phyloP scores from a whole-genome alignment of 2,888 invertebrate species.

The Sinopyrophorus schimmeli region DNA sequence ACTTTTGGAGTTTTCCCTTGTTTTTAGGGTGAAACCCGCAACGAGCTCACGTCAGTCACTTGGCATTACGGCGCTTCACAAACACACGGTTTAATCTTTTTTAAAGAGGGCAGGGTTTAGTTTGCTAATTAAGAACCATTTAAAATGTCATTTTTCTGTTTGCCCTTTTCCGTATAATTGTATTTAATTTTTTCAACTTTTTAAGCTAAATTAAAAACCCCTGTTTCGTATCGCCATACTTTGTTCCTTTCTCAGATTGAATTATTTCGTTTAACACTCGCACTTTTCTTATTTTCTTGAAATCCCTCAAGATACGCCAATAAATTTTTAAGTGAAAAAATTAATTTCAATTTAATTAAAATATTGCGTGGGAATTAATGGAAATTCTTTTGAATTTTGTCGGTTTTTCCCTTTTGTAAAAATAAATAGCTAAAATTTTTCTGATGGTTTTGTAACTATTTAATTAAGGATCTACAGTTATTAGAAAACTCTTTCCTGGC shows the following conservation, averaged over 20 bases:
- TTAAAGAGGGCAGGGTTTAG: conserved; percentile 56
- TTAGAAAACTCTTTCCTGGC: conserved; percentile 32
- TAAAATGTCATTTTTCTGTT: conserved; percentile 56
- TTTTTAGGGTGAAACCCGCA: conserved; percentile 36
- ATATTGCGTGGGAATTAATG: no score
- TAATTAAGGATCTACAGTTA: conserved; percentile 34
- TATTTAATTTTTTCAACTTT: conserved; percentile 47
- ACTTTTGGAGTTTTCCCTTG: conserved; percentile 33
- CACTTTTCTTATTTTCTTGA: no score
- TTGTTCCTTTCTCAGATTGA: conserved; percentile 4
- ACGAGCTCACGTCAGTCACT: conserved; percentile 54
- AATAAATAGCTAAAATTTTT: no score
- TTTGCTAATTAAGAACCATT: conserved; percentile 58
- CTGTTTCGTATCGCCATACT: conserved; percentile 27
- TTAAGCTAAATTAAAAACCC: conserved; percentile 37
- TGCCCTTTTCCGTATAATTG: conserved; percentile 44
- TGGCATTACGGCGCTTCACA: conserved; percentile 55
- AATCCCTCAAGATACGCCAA: no score
- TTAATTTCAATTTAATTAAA: not conserved
- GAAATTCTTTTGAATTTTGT: not conserved
- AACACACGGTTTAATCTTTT: conserved; percentile 57
- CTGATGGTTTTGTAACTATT: conserved; percentile 31
- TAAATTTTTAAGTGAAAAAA: not conserved
- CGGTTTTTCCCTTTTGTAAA: not conserved
- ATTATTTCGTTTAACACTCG: no score